Evolutionary conservation across 1,140 invertebrate species (phyloP), one percentile per base, ranked within the genome.

Genomic region (Pseudoatta argentina): DNA sequence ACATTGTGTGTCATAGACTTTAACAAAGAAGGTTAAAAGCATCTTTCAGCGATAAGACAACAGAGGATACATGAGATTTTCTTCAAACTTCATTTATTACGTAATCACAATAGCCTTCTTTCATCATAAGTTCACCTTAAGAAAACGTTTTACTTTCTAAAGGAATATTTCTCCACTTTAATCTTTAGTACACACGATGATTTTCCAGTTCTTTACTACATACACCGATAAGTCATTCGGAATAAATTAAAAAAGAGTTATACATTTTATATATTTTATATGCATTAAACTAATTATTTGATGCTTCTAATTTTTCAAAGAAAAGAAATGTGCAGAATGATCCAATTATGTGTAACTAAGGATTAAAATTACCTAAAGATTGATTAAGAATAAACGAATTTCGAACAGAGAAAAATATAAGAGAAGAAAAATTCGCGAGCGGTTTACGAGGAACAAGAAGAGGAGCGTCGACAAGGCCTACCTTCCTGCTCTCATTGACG

Each of bases 401-500:
- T 14, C 6, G 30, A 63, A 51, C 27, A 5, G 7, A 53, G 4
- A 2, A 21, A 5, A 51, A 55, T 39, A 24, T 16, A 64, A 34
- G 0, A 1, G 44, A 44, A 10, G n/a, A 30, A 61, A 44, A 57
- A n/a, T 1, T 2, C 2, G 21, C 27, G 3, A 16, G 21, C 1
- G n/a, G 14, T 1, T n/a, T 14, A 16, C 61, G 8, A 64, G 21
- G 6, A 78, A 51, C 14, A 69, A 59, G 8, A 44, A 57, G 12
- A 76, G 6, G 14, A 48, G 55, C 16, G 6, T 48, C 10, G 55
- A 39, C 24, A 34, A 51, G 18, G 57, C 64, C 53, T 89, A 89
- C 82, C 88, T 86, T 88, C 3, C 59, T 83, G 64, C 71, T 89
- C 67, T 89, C 81, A 89, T 79, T 71, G 87, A 88, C 61, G 69